Percentiles rank a stretch among this genome's conserved stretches.
Evolutionary conservation across 2,113 vertebrate genomes (phyloP).

Genomic region (Octodon degus): DNA sequence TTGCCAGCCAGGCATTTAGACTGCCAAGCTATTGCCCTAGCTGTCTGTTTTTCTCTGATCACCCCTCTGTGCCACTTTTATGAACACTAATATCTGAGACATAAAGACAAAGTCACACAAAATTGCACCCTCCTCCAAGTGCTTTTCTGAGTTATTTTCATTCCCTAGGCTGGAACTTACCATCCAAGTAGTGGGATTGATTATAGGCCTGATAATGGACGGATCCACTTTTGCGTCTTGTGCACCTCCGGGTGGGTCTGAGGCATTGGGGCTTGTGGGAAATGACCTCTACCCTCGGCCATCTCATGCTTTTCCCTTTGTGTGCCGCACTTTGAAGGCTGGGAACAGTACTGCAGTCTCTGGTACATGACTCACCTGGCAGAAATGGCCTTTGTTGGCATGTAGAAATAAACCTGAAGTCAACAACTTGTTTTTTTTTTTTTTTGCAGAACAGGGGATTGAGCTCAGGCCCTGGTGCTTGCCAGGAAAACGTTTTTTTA

Average conservation of each 20-base stretch:
- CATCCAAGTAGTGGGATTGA: background rate
- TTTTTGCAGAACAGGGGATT: too few species aligned
- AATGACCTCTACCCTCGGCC: background rate
- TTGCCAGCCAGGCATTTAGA: too few species aligned
- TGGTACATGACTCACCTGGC: background rate
- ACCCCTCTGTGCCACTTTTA: background rate
- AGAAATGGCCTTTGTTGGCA: background rate
- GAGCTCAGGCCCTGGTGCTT: too few species aligned
- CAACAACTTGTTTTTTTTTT: too few species aligned
- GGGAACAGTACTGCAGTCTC: background rate
- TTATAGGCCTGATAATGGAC: background rate
- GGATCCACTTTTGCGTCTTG: background rate
- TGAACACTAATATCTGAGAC: background rate
- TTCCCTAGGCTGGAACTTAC: background rate
- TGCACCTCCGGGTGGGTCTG: background rate
- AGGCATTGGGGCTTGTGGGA: background rate
- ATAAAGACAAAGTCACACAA: background rate
- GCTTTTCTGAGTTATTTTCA: background rate
- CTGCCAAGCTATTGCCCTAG: too few species aligned
- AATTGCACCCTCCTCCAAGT: background rate
- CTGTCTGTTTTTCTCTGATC: background rate
- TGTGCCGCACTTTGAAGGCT: background rate
- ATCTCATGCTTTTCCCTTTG: fast-evolving
- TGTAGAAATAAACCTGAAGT: background rate
- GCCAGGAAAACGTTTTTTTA: too few species aligned